A percentile compares a stretch with the other conserved stretches of the same genome.
Evolutionary conservation across 2,113 vertebrate genomes (phyloP).

Genomic region (Emydura subglobosa): DNA sequence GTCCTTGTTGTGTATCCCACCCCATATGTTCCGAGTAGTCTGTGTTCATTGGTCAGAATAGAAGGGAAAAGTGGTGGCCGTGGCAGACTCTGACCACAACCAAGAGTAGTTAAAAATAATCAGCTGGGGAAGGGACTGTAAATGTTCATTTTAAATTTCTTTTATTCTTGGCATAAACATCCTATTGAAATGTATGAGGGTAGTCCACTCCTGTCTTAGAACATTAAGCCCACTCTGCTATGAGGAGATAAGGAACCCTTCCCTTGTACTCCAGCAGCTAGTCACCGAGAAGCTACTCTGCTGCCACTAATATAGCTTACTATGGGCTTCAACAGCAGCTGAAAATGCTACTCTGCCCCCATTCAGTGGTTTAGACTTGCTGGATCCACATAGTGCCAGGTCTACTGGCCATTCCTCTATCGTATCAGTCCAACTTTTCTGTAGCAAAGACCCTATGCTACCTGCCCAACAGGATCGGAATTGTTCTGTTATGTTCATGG

Average conservation of each 20-base stretch:
- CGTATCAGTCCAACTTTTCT: background rate
- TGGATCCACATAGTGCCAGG: background rate
- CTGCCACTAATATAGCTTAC: background rate
- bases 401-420: background rate
- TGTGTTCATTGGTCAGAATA: background rate
- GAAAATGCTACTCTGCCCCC: background rate
- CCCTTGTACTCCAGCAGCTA: background rate
- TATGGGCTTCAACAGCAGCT: background rate
- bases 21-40: background rate
- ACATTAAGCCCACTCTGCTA: background rate
- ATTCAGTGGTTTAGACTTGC: background rate
- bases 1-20: background rate
- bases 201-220: background rate
- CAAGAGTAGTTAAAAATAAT: background rate
- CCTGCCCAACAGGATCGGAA: background rate
- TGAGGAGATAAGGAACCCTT: background rate
- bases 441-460: background rate
- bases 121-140: background rate
- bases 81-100: background rate
- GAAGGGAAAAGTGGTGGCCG: too few relatives aligned
- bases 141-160: background rate
- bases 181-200: background rate
- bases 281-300: background rate
- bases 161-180: background rate
- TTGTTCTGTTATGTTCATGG: background rate